A percentile compares a stretch with the other conserved stretches of the same genome.
Conservation (phyloP, 2,888 invertebrate species). For the Didymodactylos carnosus region DNA sequence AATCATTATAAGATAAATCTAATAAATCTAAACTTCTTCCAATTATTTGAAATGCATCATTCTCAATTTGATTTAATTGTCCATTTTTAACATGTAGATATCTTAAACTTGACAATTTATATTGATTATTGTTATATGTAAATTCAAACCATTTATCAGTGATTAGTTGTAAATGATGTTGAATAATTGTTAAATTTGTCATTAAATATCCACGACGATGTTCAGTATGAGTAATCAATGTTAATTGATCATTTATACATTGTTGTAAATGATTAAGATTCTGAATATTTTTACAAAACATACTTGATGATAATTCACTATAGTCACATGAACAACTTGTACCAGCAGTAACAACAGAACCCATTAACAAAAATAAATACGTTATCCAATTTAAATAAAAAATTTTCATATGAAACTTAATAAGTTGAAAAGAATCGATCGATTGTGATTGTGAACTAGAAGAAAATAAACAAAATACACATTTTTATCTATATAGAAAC, state of each 20-base stretch:
- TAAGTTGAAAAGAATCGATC: no score
- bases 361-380: no score
- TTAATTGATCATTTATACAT: background rate
- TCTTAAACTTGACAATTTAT: background rate
- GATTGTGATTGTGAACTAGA: no score
- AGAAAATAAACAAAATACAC: no score
- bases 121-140: background rate
- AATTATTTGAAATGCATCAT: background rate
- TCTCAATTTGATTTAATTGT: background rate
- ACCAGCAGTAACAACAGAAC: no score
- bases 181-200: background rate
- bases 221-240: background rate
- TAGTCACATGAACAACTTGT: background rate
- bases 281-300: background rate
- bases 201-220: background rate
- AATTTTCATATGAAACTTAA: no score
- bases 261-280: background rate
- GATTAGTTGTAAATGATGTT: background rate
- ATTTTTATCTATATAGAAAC: no score
- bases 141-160: background rate
- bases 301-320: background rate
- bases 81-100: background rate
- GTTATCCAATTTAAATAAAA: no score
- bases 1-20: background rate
- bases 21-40: background rate